Conservation (phyloP, 1,140 invertebrate genomes). For the Hyles vespertilio region DNA sequence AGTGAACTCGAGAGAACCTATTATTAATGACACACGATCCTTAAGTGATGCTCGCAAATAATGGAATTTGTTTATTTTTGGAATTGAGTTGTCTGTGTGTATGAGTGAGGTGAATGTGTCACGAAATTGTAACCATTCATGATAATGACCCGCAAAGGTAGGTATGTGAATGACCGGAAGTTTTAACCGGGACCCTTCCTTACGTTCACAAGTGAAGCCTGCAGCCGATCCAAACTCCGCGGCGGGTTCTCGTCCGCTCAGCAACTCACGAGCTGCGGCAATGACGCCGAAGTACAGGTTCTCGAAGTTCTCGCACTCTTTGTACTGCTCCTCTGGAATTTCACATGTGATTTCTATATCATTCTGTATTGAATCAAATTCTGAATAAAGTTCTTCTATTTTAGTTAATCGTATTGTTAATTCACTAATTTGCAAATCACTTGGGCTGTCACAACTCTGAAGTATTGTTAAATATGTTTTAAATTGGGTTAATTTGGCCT, state of each 20-base stretch:
- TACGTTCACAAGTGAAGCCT: not conserved
- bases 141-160: slow-evolving; percentile 17
- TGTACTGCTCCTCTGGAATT: not conserved
- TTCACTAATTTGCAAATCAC: slow-evolving; percentile 13
- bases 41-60: slow-evolving; percentile 17
- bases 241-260: not conserved
- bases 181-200: not conserved
- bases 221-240: not conserved
- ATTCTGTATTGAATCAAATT: slow-evolving; percentile 9
- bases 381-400: slow-evolving; percentile 7
- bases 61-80: slow-evolving; percentile 19
- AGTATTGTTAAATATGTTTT: not conserved
- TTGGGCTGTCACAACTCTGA: not conserved
- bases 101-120: slow-evolving; percentile 15
- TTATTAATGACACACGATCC: slow-evolving; percentile 13
- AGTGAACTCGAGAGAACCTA: slow-evolving; percentile 18
- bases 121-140: slow-evolving; percentile 16
- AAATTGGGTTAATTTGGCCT: too few species aligned
- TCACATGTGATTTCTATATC: slow-evolving; percentile 6
- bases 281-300: not conserved
- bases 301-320: not conserved
- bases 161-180: slow-evolving; percentile 5
- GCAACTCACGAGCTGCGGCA: not conserved
- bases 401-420: slow-evolving; percentile 15
- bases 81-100: slow-evolving; percentile 14